Conservation (phyloP, 2,113 vertebrate species). For the Setophaga petechia region DNA sequence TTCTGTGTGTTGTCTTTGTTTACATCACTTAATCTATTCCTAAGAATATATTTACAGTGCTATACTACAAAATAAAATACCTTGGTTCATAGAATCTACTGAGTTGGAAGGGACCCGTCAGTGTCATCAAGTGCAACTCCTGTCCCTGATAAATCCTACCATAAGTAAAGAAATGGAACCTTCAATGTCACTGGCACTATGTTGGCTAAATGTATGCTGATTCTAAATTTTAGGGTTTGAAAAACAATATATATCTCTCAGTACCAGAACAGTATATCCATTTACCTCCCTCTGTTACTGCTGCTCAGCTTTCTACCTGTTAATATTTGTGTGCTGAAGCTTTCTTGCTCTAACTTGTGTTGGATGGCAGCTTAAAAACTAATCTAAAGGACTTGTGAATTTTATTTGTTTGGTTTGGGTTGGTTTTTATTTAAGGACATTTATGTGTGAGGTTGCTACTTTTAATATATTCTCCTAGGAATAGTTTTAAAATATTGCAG, state of each 20-base stretch:
- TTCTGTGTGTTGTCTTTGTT: not conserved
- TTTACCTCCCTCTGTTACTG: not conserved
- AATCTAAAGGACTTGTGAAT: not conserved
- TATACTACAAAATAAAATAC: not conserved
- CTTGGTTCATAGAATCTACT: not conserved
- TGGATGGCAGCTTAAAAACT: not conserved
- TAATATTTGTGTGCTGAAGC: not conserved
- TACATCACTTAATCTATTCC: not conserved
- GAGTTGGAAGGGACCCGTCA: not conserved
- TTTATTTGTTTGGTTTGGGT: not conserved
- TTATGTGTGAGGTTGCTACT: not conserved
- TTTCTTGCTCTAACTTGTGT: not conserved
- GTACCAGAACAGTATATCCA: not conserved
- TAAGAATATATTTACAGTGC: not conserved
- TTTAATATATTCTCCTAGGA: not conserved
- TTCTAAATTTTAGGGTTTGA: not conserved
- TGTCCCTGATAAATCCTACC: not conserved
- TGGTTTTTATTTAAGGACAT: not conserved
- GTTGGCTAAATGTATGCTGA: not conserved
- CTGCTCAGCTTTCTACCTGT: not conserved
- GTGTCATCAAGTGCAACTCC: fast-evolving
- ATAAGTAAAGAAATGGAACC: not conserved
- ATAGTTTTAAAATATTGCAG: not conserved
- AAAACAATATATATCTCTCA: not conserved
- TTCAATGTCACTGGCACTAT: not conserved